A percentile compares a stretch with the other conserved stretches of the same genome.
These are phyloP conservation scores for Megatriorchis doriae DNA, from an alignment of 2,113 vertebrate genomes.

Conservation along the genomic window DNA sequence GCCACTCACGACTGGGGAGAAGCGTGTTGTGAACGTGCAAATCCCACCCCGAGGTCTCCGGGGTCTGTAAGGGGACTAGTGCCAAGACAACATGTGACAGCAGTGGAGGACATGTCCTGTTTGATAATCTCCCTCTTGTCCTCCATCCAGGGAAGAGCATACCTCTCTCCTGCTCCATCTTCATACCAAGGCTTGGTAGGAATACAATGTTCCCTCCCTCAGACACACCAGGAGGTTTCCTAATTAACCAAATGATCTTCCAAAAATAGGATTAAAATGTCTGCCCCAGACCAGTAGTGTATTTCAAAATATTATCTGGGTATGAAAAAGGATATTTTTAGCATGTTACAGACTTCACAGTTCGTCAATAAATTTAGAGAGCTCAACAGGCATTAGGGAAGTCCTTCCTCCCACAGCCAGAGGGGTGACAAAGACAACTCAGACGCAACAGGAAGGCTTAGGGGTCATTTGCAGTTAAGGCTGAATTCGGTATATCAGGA, in stretches of 20 bases:
- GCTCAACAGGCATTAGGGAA: not conserved
- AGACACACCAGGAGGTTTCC: not conserved
- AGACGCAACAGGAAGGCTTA: not conserved
- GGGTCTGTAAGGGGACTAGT: not conserved
- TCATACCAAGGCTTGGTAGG: not conserved
- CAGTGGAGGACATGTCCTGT: not conserved
- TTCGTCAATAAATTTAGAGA: not conserved
- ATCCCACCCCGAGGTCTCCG: not conserved
- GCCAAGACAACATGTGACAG: not conserved
- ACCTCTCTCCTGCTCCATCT: not conserved
- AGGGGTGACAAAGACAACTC: not conserved
- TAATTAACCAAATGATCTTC: not conserved
- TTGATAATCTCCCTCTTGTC: not conserved
- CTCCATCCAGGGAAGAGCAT: not conserved
- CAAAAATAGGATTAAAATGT: not conserved
- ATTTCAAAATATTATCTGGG: not conserved
- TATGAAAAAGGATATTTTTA: not conserved
- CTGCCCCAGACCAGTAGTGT: not conserved
- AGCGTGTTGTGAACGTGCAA: accelerated
- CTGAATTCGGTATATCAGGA: not conserved
- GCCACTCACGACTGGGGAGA: not conserved
- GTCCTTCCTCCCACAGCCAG: not conserved
- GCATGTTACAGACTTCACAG: not conserved
- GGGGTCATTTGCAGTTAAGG: not conserved
- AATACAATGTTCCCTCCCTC: not conserved